Base-by-base conservation (phyloP, 2,888 invertebrate genomes). In the Lepeophtheirus nordmannii region DNA sequence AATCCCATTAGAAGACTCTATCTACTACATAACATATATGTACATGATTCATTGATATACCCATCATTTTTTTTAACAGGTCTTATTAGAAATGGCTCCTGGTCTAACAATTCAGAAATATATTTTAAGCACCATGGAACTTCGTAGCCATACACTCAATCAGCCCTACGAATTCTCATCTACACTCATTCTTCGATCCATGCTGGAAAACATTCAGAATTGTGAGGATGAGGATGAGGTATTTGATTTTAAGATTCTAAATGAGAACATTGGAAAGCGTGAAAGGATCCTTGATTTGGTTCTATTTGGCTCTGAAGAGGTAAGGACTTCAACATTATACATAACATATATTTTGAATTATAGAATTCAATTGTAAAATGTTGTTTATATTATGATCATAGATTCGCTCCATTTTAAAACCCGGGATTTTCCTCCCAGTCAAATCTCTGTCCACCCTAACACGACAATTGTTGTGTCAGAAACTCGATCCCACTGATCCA, bases 31-130 rank as follows among this genome's bases (percentile, higher is more conserved):
- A 11, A 30, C 11, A 17, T 66, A 9, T 67, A 40, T 3, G 30
- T 22, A 41, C 10, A 46, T 58, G 1, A 38, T 12, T 1, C 17
- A 41, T 17, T 8, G 7, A 38, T 17, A 20, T 40, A 30, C 7
- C 37, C 59, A 22, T 77, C 5, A 72, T 76, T 1, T 78, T 79
- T 66, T n/a, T n/a, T n/a, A n/a, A n/a, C 76, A 82, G 74, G 82
- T 83, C 11, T 75, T 85, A 37, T 75, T 78, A 62, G 80, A 81
- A 71, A 80, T 85, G 61, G 83, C 83, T 70, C 86, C 86, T 1
- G 85, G 84, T 14, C 76, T 86, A 71, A 73, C 81, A 64, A 72
- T 84, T 17, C 84, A 85, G 74, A 79, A 81, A 68, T 82, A 84
- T 72, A 79, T 83, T 71, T 75, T 86, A 58, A 85, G 84, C 72